Base-by-base conservation (phyloP, 1,140 invertebrate species). In the Andrena cerasifolii region DNA sequence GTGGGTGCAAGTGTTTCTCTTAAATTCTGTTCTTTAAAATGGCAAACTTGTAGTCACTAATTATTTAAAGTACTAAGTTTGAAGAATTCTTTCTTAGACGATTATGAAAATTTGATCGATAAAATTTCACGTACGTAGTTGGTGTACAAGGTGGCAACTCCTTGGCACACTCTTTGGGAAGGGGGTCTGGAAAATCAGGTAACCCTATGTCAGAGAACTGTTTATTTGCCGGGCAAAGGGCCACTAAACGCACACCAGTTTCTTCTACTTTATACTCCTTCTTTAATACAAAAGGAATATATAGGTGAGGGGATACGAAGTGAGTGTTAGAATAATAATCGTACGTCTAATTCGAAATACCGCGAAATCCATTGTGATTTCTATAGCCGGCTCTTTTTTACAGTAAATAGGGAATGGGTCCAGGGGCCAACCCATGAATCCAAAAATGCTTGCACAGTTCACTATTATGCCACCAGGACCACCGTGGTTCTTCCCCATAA, bases 211-310 rank as follows among this genome's bases (percentile, higher is more conserved):
- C 21, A 0, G 58, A 33, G 31, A 86, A 77, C 7, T 16, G 18
- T 65, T 78, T 79, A 16, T 65, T 81, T 5, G 80, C 47, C 0
- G 93, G 93, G 63, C 93, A 94, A n/a, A 94, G 82, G 8, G 92
- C 91, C 67, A 94, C 90, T 21, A 94, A 91, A 43, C 93, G 82
- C 6, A 94, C 92, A 0, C 93, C 93, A 4, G 93, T 94, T 21
- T 80, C 40, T 3, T 83, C 47, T 3, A 51, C 26, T 0, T 71
- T 54, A 45, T 63, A 74, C 0, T 83, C 65, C 31, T 84, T 73
- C 88, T 90, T 45, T 14, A 4, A 47, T 8, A 62, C 12, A 40
- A n/a, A 56, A 16, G 61, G 53, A 61, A 73, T 31, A 47, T 14
- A 26, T 24, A 49, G 24, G 21, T 45, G 0, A 33, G 2, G 45